Percentiles rank a stretch among this genome's conserved stretches.
These are phyloP conservation scores for Phyllostomus discolor DNA, from an alignment of 2,113 vertebrate species.

Conservation along the genomic window DNA sequence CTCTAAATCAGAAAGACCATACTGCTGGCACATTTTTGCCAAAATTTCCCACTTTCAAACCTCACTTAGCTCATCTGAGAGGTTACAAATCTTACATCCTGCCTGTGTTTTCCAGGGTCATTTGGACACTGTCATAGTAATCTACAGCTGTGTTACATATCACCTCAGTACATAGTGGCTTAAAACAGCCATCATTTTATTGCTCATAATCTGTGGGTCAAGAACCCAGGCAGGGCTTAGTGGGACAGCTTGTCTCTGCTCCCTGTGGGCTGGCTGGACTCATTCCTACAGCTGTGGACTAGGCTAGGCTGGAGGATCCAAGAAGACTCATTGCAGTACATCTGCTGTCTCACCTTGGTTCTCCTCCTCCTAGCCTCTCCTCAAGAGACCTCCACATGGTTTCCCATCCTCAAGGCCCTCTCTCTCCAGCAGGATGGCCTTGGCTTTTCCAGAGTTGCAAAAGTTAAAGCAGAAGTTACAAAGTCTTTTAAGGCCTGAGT, in stretches of 20 bases:
- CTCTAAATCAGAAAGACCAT: background rate
- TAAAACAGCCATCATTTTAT: background rate
- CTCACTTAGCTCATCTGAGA: background rate
- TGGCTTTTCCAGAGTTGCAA: background rate
- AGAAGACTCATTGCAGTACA: background rate
- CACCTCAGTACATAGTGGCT: background rate
- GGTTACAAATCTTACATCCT: background rate
- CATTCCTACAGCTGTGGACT: background rate
- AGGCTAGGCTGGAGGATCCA: background rate
- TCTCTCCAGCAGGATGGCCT: background rate
- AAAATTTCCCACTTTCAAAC: background rate
- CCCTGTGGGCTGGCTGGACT: background rate
- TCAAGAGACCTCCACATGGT: background rate
- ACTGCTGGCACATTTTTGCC: background rate
- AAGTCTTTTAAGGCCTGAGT: background rate
- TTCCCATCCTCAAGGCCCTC: background rate
- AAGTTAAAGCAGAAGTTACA: conserved; percentile 4
- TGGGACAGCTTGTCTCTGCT: background rate
- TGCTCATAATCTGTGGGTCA: conserved; percentile 4
- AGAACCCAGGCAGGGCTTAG: background rate
- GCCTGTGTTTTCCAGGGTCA: background rate
- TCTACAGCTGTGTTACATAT: background rate
- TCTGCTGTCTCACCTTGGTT: background rate
- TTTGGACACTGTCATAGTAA: background rate
- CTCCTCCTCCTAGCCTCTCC: background rate